These are phyloP conservation scores for Epizoanthus fatuus DNA, from an alignment of 92 coral and sea anemone genomes.

Conservation along the genomic window DNA sequence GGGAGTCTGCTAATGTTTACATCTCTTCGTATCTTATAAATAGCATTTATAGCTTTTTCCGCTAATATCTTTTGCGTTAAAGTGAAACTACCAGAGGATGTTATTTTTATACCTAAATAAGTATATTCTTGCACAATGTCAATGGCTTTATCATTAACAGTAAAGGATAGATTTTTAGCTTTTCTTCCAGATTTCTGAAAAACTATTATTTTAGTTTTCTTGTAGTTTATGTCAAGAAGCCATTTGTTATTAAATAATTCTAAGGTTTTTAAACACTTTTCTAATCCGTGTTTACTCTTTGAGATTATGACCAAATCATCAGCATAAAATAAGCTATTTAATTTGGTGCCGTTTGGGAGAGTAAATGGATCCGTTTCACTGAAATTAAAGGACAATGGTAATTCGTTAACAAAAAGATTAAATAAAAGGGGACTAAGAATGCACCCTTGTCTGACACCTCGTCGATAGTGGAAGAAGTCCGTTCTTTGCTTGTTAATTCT, in stretches of 20 bases:
- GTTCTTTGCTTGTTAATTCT: neutral
- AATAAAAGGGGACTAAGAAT: too few species aligned
- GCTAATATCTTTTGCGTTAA: too few species aligned
- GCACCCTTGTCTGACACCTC: neutral
- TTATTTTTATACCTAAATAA: too few species aligned
- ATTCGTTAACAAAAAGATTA: neutral
- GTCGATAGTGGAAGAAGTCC: neutral
- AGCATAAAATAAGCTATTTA: neutral
- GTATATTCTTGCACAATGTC: too few species aligned
- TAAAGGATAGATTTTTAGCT: neutral
- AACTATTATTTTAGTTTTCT: neutral
- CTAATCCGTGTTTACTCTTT: too few species aligned
- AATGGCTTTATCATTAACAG: neutral
- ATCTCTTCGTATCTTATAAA: neutral
- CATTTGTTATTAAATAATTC: neutral
- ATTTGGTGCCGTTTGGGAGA: neutral
- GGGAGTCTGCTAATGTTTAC: conserved; percentile 26
- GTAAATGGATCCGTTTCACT: neutral
- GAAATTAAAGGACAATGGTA: neutral
- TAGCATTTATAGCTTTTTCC: too few species aligned
- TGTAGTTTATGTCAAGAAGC: neutral
- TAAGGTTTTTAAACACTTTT: neutral
- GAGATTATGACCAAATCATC: too few species aligned
- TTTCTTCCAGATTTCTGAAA: conserved; percentile 3
- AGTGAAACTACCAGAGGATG: too few species aligned